These are phyloP conservation scores for Dendrolimus pini DNA, from an alignment of 2,888 invertebrate species.

Conservation along the genomic window DNA sequence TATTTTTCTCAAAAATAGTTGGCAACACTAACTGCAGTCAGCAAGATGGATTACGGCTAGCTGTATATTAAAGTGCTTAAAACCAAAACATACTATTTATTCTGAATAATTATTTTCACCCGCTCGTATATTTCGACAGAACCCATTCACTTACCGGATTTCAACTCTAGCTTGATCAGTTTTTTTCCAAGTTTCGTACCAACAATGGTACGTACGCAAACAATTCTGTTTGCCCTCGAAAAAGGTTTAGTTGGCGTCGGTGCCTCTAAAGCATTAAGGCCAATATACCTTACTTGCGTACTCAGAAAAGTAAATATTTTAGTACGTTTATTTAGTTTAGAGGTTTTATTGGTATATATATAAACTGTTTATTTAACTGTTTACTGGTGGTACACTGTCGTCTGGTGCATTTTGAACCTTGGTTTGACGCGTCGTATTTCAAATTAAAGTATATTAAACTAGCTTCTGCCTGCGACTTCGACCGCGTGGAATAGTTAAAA, in stretches of 20 bases:
- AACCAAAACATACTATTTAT: too few relatives aligned
- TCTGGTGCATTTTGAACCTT: not conserved
- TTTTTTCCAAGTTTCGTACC: constrained; percentile 37
- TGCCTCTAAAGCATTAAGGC: constrained; percentile 39
- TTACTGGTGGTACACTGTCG: not conserved
- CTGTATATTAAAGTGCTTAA: too few relatives aligned
- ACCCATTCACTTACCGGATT: too few relatives aligned
- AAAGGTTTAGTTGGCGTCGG: constrained; percentile 45
- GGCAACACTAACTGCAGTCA: too few relatives aligned
- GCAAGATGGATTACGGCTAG: too few relatives aligned
- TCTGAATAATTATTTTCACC: too few relatives aligned
- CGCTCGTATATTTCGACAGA: too few relatives aligned
- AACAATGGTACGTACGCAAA: constrained; percentile 47
- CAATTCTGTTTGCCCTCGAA: constrained; percentile 43
- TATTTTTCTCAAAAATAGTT: too few relatives aligned
- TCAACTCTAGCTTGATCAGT: constrained; percentile 12
- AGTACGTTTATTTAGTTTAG: constrained; percentile 3
- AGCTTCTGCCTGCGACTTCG: too few relatives aligned
- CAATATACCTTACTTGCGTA: constrained; percentile 8
- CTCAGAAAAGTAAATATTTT: constrained; percentile 17
- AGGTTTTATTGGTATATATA: constrained; percentile 1
- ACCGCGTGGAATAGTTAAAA: too few relatives aligned
- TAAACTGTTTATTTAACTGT: not conserved
- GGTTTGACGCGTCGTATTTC: too few relatives aligned
- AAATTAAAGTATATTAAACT: too few relatives aligned